Conservation (phyloP, 2,113 vertebrate species). For the Solenodon paradoxus region DNA sequence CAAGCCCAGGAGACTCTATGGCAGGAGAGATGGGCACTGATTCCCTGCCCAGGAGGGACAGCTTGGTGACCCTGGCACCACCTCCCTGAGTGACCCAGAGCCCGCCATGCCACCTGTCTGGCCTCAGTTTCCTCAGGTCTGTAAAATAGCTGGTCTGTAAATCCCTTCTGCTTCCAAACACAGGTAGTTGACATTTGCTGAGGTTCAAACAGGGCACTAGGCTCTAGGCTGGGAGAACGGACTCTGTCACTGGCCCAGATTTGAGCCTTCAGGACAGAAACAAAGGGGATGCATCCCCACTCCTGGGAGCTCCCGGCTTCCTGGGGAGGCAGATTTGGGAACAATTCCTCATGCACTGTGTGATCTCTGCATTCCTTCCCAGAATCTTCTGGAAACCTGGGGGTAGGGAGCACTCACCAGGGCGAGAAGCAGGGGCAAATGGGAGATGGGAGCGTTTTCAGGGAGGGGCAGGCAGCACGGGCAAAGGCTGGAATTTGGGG, state of each 20-base stretch:
- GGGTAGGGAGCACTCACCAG: too few species aligned
- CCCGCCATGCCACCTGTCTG: rapidly evolving
- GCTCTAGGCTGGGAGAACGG: neutral
- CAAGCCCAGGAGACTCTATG: neutral
- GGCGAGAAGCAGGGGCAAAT: neutral
- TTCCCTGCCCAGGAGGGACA: rapidly evolving
- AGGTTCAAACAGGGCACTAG: neutral
- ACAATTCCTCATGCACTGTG: too few species aligned
- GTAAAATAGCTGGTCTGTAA: neutral
- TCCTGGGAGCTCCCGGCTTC: too few species aligned
- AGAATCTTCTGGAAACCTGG: neutral
- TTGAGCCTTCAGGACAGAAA: too few species aligned
- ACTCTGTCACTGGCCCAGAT: too few species aligned
- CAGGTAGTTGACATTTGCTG: neutral
- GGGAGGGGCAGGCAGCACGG: rapidly evolving
- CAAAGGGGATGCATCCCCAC: too few species aligned
- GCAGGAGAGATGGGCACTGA: rapidly evolving
- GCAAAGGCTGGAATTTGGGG: too few species aligned
- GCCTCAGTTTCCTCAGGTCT: neutral
- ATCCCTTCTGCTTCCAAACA: neutral
- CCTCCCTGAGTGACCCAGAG: neutral
- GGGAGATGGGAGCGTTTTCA: neutral
- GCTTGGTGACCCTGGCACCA: rapidly evolving
- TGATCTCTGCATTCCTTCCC: too few species aligned
- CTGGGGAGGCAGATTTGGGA: too few species aligned